Conservation (phyloP, 2,113 vertebrate species). For the Spermophilus dauricus region DNA sequence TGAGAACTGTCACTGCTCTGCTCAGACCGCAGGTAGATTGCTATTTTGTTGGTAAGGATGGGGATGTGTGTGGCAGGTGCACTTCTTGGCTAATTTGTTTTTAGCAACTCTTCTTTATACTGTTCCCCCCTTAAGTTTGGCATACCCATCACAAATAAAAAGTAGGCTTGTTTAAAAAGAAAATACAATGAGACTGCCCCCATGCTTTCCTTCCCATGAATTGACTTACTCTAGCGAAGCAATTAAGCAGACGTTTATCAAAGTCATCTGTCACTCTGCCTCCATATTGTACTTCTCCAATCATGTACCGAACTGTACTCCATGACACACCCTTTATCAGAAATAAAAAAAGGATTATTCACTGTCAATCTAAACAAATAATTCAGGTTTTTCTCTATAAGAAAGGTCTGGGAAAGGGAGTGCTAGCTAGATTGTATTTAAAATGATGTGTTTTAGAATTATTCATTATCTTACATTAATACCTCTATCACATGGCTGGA, state of each 20-base stretch:
- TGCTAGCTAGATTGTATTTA: not conserved
- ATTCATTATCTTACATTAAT: conserved; percentile 29
- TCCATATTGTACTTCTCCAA: conserved; percentile 92
- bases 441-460: conserved; percentile 41
- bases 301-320: conserved; percentile 90
- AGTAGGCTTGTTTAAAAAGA: not conserved
- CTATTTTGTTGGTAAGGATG: not conserved
- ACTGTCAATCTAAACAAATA: not conserved
- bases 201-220: not conserved
- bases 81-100: not conserved
- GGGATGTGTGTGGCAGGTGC: no score
- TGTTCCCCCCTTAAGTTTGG: not conserved
- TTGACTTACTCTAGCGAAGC: conserved; percentile 89
- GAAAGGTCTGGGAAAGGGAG: conserved; percentile 33
- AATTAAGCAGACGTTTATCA: conserved; percentile 91
- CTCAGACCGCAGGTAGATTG: not conserved
- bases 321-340: conserved; percentile 88
- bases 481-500: not conserved
- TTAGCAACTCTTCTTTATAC: not conserved
- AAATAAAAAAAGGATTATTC: conserved; percentile 33
- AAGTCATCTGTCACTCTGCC: conserved; percentile 91
- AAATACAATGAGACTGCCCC: not conserved
- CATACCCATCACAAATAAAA: not conserved
- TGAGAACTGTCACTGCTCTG: not conserved
- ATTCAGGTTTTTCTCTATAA: not conserved